Evolutionary conservation across 2,797 vertebrate species (phyloP).

Genomic region (Cryptoprocta ferox): DNA sequence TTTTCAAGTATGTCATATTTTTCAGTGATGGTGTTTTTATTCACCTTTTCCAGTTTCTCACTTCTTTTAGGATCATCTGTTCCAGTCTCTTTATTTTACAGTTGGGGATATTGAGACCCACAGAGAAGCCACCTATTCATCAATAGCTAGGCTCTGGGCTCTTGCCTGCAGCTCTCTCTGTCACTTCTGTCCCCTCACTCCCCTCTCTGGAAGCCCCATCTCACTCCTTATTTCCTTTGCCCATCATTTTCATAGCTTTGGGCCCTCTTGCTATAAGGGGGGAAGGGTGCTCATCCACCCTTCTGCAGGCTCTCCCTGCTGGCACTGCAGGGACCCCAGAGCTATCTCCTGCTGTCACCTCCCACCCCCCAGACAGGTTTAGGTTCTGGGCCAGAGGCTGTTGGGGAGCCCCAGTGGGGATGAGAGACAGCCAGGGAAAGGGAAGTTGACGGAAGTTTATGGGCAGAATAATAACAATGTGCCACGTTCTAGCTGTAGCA

Average conservation of each 20-base stretch:
- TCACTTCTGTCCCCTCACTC: neutral
- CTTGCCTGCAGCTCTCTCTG: neutral
- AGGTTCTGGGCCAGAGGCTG: constrained; percentile 31
- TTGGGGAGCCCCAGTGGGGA: neutral
- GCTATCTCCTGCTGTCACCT: neutral
- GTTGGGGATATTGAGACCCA: neutral
- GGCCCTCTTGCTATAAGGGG: neutral
- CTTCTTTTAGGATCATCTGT: constrained; percentile 14
- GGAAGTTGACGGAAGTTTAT: constrained; percentile 7
- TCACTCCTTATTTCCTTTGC: neutral
- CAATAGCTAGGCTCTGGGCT: neutral
- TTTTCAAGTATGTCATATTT: neutral
- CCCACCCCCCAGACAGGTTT: neutral
- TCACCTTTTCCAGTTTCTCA: neutral
- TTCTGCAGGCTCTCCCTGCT: neutral
- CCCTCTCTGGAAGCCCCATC: neutral
- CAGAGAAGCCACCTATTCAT: neutral
- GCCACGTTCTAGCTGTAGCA: neutral
- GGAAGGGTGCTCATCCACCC: neutral
- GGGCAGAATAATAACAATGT: constrained; percentile 57
- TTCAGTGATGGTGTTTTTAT: neutral
- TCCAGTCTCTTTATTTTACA: neutral
- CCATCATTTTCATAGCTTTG: neutral
- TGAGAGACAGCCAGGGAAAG: neutral
- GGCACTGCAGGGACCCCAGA: neutral